Evolutionary conservation across 2,888 invertebrate species (phyloP), one percentile per base, ranked within the genome.

Genomic region (Cryptus viduatorius): DNA sequence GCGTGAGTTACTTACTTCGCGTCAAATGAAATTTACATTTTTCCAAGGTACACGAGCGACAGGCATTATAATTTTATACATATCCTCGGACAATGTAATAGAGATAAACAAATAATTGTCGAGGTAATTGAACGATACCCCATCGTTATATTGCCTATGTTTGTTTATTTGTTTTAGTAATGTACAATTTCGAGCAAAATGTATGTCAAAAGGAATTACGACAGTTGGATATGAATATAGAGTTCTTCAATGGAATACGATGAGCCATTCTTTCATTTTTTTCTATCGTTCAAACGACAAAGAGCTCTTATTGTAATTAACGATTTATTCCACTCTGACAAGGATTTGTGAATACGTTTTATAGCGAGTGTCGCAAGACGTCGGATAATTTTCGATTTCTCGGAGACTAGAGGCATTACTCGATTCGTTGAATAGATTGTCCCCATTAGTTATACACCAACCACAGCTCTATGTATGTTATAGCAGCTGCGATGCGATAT

Each of bases 141-240:
- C 31, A 14, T 46, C 24, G 4, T 24, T 44, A 14, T 24, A n/a
- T 46, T 68, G 5, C 14, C 5, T 2, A 48, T 19, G n/a, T 7
- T 14, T 7, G 31, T 31, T 69, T 69, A 48, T 69, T 69, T 69
- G 50, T 69, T 69, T 69, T n/a, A 31, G 29, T 50, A 69, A 68
- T 8, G 37, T 37, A 7, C 8, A 37, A 68, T 29, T 31, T 53
- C 10, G 67, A 12, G 19, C 24, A 56, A 44, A n/a, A 61, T 61
- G 19, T 31, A 1, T 8, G 61, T 14, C 29, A 14, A 29, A 24
- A 31, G 50, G 16, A 53, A 61, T n/a, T 31, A 5, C 14, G 29
- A 12, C 14, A 14, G 7, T 61, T 12, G 61, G n/a, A 31, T 16
- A 31, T 14, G 4, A 14, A 12, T 19, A 29, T 24, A 4, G 59